These are phyloP conservation scores for Otolemur crassicaudatus DNA, from an alignment of 2,797 vertebrate species.

Conservation along the genomic window DNA sequence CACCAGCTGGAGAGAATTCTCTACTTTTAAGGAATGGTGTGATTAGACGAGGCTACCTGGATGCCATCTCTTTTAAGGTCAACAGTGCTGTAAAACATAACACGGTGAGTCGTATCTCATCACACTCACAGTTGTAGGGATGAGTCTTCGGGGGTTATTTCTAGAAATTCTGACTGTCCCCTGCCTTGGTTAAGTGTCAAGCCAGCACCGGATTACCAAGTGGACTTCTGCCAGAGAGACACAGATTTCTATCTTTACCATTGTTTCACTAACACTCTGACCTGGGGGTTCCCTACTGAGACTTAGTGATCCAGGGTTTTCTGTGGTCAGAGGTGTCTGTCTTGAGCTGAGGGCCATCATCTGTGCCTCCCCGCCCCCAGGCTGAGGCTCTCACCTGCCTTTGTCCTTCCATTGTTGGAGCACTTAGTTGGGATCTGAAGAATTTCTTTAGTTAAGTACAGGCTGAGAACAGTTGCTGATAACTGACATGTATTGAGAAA, in stretches of 20 bases:
- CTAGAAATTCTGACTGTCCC: not conserved
- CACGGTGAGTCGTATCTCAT: not conserved
- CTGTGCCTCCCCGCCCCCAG: no score
- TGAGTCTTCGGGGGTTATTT: not conserved
- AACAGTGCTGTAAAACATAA: not conserved
- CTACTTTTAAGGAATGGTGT: not conserved
- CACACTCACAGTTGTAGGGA: not conserved
- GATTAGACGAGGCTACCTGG: not conserved
- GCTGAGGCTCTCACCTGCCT: not conserved
- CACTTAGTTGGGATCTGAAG: not conserved
- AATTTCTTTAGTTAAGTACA: not conserved
- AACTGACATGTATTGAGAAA: not conserved
- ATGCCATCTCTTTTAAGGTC: not conserved
- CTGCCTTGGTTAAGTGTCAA: not conserved
- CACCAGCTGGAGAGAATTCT: not conserved
- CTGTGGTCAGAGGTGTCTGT: not conserved
- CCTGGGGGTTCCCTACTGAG: not conserved
- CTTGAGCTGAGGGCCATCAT: not conserved
- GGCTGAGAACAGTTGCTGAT: not conserved
- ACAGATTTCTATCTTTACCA: not conserved
- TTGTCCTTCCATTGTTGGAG: not conserved
- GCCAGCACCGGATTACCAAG: not conserved
- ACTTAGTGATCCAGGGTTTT: not conserved
- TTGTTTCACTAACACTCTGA: not conserved
- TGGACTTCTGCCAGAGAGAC: not conserved